A percentile compares a stretch with the other conserved stretches of the same genome.
Evolutionary conservation across 2,797 vertebrate genomes (phyloP).

Genomic region (Falco naumanni): DNA sequence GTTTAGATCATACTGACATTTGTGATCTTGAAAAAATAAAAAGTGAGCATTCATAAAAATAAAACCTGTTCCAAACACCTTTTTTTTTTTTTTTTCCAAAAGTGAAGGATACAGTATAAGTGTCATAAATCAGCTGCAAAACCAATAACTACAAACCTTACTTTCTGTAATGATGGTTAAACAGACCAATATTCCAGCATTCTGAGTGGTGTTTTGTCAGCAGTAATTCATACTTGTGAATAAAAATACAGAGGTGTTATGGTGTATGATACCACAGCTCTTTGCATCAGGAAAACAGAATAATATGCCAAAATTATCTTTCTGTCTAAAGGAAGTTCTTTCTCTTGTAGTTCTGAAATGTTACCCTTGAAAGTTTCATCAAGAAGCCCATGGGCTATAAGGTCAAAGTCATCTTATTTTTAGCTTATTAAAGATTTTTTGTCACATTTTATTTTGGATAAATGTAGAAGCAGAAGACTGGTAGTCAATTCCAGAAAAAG

Average conservation of each 20-base stretch:
- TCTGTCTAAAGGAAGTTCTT: not conserved
- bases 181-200: not conserved
- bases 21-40: not conserved
- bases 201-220: not conserved
- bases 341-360: not conserved
- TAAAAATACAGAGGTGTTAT: not conserved
- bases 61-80: not conserved
- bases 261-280: not conserved
- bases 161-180: slow-evolving; percentile 31
- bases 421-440: not conserved
- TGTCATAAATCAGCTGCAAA: not conserved
- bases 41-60: not conserved
- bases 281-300: not conserved
- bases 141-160: not conserved
- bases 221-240: not conserved
- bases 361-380: not conserved
- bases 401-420: not conserved
- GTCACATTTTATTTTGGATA: not conserved
- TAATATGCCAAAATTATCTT: not conserved
- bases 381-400: not conserved
- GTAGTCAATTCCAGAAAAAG: not conserved
- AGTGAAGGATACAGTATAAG: not conserved
- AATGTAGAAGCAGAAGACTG: not conserved
- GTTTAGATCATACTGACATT: not conserved
- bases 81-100: not conserved